Conservation (phyloP, 2,113 vertebrate genomes). For the Ranitomeya imitator region DNA sequence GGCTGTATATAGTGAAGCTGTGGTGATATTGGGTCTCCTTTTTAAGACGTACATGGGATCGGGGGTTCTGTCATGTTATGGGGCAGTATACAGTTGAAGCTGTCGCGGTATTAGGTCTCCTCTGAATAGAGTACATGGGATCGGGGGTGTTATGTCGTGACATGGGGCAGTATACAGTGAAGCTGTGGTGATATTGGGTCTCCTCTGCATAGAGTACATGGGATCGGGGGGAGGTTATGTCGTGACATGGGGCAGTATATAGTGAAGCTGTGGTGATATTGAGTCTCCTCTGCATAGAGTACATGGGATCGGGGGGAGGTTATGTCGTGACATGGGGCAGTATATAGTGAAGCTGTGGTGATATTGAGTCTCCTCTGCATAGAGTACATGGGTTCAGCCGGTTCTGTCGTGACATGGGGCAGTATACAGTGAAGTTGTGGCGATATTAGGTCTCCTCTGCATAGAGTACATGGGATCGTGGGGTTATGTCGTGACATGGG, state of each 20-base stretch:
- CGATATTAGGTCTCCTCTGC: neutral
- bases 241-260: neutral
- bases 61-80: neutral
- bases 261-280: too few relatives aligned
- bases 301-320: too few relatives aligned
- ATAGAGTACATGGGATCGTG: neutral
- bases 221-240: neutral
- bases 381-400: neutral
- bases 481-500: neutral
- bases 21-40: neutral
- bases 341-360: neutral
- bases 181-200: neutral
- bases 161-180: neutral
- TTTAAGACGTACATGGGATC: neutral
- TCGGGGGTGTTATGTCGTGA: neutral
- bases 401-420: neutral
- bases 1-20: neutral
- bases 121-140: neutral
- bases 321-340: accelerated
- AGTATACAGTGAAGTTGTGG: neutral
- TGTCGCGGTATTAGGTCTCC: neutral
- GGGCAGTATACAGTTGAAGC: neutral
- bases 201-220: too few relatives aligned
- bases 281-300: too few relatives aligned
- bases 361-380: neutral